phyloP scores from a whole-genome alignment of 1,140 invertebrate species.

The Probaryconus sp. region DNA sequence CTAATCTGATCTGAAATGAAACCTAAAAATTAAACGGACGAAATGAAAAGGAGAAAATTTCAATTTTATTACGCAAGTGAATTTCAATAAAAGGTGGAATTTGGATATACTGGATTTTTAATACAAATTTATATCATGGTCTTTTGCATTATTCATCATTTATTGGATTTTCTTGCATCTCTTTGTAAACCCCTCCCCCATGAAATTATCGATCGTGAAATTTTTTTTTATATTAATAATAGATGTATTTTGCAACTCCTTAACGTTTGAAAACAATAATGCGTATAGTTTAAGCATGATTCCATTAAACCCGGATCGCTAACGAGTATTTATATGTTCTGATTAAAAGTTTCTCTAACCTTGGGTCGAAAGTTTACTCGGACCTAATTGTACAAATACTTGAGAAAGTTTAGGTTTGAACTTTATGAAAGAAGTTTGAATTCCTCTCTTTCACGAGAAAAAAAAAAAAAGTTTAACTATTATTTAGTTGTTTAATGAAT shows the following conservation, averaged over 20 bases:
- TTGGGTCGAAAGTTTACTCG: conserved; percentile 38
- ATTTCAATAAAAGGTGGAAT: too few relatives aligned
- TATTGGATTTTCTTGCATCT: too few relatives aligned
- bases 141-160: too few relatives aligned
- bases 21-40: too few relatives aligned
- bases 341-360: conserved; percentile 54
- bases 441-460: conserved; percentile 16
- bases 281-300: conserved; percentile 22
- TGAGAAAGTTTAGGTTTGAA: conserved; percentile 30
- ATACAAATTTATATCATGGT: too few relatives aligned
- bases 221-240: neutral
- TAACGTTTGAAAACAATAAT: conserved; percentile 28
- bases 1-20: too few relatives aligned
- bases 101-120: too few relatives aligned
- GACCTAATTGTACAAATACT: conserved; percentile 51
- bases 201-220: conserved; percentile 1
- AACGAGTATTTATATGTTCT: conserved; percentile 39
- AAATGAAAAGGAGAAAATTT: too few relatives aligned
- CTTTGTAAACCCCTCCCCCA: too few relatives aligned
- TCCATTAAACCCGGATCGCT: conserved; percentile 21
- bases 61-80: too few relatives aligned
- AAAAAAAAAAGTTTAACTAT: conserved; percentile 15
- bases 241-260: neutral
- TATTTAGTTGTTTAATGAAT: conserved; percentile 17
- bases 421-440: conserved; percentile 24